Evolutionary conservation across 2,888 invertebrate genomes (phyloP).

Genomic region (Chalcis sispes): DNA sequence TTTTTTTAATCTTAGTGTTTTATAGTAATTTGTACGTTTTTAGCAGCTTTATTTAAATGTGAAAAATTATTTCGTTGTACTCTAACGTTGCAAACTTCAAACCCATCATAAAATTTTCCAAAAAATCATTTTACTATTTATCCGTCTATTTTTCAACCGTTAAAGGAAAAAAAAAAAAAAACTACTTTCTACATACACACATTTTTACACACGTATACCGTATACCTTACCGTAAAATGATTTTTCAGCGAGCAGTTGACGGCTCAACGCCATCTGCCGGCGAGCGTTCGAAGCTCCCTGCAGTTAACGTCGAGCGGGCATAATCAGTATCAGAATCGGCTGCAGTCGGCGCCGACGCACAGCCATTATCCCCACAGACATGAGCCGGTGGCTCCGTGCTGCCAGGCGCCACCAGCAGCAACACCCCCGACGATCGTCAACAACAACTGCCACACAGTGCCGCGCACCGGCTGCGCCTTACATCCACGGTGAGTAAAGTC

Average conservation of each 20-base stretch:
- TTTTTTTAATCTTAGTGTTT: too few species aligned
- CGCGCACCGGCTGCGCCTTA: conserved; percentile 68
- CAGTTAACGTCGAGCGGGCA: conserved; percentile 62
- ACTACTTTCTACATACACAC: too few species aligned
- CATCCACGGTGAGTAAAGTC: conserved; percentile 69
- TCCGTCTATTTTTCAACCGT: too few species aligned
- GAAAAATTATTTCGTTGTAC: too few species aligned
- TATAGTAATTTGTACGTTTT: too few species aligned
- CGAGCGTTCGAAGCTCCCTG: conserved; percentile 65
- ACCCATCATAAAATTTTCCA: too few species aligned
- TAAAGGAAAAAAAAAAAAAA: too few species aligned
- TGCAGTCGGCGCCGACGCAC: conserved; percentile 33
- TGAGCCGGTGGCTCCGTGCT: conserved; percentile 63
- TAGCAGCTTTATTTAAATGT: too few species aligned
- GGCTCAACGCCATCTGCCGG: conserved; percentile 69
- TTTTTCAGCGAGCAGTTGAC: conserved; percentile 69
- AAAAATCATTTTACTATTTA: too few species aligned
- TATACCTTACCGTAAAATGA: too few species aligned
- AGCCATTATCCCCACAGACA: conserved; percentile 63
- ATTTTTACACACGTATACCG: too few species aligned
- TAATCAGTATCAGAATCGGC: conserved; percentile 58
- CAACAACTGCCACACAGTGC: conserved; percentile 65
- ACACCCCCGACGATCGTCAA: conserved; percentile 61
- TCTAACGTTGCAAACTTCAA: too few species aligned
- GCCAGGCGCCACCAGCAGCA: conserved; percentile 64